A percentile compares a stretch with the other conserved stretches of the same genome.
phyloP scores from a whole-genome alignment of 2,113 vertebrate genomes.

The Callocephalon fimbriatum region DNA sequence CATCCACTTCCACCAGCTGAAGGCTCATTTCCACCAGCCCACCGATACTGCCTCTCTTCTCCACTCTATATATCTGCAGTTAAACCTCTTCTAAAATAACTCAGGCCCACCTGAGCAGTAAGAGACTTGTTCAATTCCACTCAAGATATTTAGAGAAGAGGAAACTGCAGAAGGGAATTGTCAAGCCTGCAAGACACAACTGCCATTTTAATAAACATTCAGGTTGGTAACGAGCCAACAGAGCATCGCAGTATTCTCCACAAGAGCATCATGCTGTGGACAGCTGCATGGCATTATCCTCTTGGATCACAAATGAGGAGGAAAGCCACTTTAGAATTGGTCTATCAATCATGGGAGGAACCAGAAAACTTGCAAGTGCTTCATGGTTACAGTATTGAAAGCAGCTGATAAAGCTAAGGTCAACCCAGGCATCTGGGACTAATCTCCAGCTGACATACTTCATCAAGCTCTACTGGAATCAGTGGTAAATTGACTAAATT shows the following conservation, averaged over 20 bases:
- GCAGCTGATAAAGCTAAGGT: constrained; percentile 63
- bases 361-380: constrained; percentile 44
- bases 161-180: background rate
- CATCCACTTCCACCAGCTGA: background rate
- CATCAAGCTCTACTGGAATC: constrained; percentile 52
- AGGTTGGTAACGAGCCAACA: constrained; percentile 15
- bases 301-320: background rate
- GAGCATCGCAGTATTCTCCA: background rate
- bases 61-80: accelerated
- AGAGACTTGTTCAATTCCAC: background rate
- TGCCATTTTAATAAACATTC: background rate
- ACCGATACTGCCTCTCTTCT: background rate
- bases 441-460: constrained; percentile 56
- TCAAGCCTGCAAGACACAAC: background rate
- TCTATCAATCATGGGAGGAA: constrained; percentile 47
- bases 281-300: constrained; percentile 68
- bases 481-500: constrained; percentile 14
- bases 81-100: background rate
- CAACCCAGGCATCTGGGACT: constrained; percentile 61
- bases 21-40: background rate
- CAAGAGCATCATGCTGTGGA: constrained; percentile 52
- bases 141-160: background rate
- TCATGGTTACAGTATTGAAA: constrained; percentile 48
- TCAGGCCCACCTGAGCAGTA: background rate
- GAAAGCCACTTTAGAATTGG: constrained; percentile 43